Base-by-base conservation (phyloP, 2,113 vertebrate species). In the Nannobrachium achirus region DNA sequence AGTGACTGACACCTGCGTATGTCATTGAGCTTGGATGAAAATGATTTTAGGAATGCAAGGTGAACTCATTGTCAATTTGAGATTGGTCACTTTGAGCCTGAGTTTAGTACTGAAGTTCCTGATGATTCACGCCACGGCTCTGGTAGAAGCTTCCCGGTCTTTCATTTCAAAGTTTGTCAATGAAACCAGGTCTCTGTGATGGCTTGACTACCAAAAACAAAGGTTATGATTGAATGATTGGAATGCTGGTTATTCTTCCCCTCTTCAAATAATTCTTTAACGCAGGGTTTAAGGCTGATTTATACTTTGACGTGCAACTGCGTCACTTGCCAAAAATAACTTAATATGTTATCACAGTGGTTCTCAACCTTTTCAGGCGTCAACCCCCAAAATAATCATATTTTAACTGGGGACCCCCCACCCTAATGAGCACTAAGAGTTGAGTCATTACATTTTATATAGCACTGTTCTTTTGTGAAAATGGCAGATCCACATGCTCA, bases 181-280 rank as follows among this genome's bases (percentile, higher is more conserved):
- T 53, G 15, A 53, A 52, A 56, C 55, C 67, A 61, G 44, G 60
- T 42, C 7, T 46, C 18, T 38, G 25, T 70, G 25, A 20, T 72
- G 44, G 61, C 50, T 68, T 56, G 50, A 46, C 33, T 44, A 14
- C 50, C n/a, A 55, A 75, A 74, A 79, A 75, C 75, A 81, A 16
- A 73, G 45, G 66, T 63, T 74, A 50, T 79, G 59, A 66, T 66
- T 67, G 75, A 71, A 81, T 84, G 84, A 88, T 33, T 75, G 80
- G 86, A 89, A 91, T 93, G 88, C 89, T 91, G 89, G 91, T 76
- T 86, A 73, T 92, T 90, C 85, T 83, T 76, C 82, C 88, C 81
- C 82, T 80, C 74, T 75, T 74, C 67, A 40, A 51, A 45, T 19
- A 51, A 45, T 19, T 58, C 15, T 78, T 65, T 79, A 75, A 46